phyloP scores from a whole-genome alignment of 2,797 vertebrate species.

The Lerista edwardsae region DNA sequence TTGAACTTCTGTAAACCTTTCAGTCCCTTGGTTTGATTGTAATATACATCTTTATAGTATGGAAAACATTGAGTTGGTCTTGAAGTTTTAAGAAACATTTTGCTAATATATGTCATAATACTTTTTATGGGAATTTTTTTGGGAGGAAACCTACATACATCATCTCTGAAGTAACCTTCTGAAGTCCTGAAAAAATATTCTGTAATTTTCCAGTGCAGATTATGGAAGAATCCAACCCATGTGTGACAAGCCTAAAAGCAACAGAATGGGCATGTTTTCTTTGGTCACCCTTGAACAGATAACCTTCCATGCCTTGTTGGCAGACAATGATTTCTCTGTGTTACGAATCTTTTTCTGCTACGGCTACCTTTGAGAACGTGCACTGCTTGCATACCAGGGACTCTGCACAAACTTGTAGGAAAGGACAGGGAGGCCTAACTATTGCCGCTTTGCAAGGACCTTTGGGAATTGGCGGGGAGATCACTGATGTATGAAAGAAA shows the following conservation, averaged over 20 bases:
- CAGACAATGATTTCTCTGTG: constrained; percentile 18
- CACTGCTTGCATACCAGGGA: constrained; percentile 19
- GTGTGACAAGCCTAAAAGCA: constrained; percentile 49
- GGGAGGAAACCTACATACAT: not conserved
- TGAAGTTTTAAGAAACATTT: constrained; percentile 3
- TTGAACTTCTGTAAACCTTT: not conserved
- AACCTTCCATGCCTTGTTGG: constrained; percentile 58
- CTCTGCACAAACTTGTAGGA: constrained; percentile 13
- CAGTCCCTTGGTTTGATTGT: not conserved
- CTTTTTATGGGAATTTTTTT: not conserved
- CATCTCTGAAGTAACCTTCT: constrained; percentile 5
- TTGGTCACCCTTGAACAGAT: constrained; percentile 66
- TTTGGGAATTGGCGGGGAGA: not conserved
- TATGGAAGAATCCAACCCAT: constrained; percentile 42
- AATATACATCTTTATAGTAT: not conserved
- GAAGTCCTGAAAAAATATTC: constrained; percentile 25
- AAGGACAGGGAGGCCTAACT: constrained; percentile 21
- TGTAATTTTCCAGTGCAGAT: constrained; percentile 62
- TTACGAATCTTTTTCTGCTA: constrained; percentile 57
- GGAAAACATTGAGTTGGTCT: not conserved
- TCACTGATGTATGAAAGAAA: not conserved
- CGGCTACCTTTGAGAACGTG: constrained; percentile 36
- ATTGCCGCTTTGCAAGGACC: not conserved
- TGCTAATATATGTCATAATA: not conserved
- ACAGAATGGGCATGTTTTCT: constrained; percentile 57